These are phyloP conservation scores for Drosophila willistoni DNA, from an alignment of 1,140 invertebrate genomes.

Conservation along the genomic window DNA sequence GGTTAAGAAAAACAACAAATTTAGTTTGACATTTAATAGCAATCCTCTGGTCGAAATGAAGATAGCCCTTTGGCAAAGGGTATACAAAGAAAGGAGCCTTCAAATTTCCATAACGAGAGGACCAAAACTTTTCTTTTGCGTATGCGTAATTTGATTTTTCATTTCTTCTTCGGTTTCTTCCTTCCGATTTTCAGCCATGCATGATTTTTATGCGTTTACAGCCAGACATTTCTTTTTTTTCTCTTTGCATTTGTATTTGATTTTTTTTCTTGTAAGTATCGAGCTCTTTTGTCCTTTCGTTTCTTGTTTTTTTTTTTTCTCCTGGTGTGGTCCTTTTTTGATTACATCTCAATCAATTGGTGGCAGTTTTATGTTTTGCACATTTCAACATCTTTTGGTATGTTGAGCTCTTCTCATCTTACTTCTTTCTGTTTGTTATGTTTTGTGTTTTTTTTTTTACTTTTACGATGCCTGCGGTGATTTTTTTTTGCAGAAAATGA, in stretches of 20 bases:
- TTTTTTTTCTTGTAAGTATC: background rate
- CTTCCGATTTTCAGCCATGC: constrained; percentile 40
- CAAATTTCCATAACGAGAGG: constrained; percentile 44
- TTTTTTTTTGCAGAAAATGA: constrained; percentile 37
- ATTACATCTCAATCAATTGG: constrained; percentile 81
- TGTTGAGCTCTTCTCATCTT: background rate
- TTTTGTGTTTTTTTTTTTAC: constrained; percentile 36
- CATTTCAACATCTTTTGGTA: constrained; percentile 74
- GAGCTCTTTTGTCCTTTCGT: constrained; percentile 5
- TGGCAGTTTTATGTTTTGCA: constrained; percentile 77
- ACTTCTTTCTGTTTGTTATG: constrained; percentile 51
- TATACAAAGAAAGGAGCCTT: background rate
- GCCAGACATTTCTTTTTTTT: constrained; percentile 46
- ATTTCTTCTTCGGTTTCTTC: constrained; percentile 30
- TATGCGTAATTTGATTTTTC: constrained; percentile 71
- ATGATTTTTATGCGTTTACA: constrained; percentile 66
- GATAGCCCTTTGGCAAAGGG: background rate
- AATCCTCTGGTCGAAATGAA: background rate
- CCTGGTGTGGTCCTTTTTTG: constrained; percentile 49
- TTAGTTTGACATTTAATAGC: too few species aligned
- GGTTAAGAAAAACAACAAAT: too few species aligned
- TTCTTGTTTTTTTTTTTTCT: constrained; percentile 33
- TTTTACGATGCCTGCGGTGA: constrained; percentile 72
- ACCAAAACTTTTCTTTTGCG: constrained; percentile 41
- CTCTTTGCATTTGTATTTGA: constrained; percentile 21